A percentile compares a stretch with the other conserved stretches of the same genome.
These are phyloP conservation scores for Sphenopsis melanotis DNA, from an alignment of 2,797 vertebrate species.

Conservation along the genomic window DNA sequence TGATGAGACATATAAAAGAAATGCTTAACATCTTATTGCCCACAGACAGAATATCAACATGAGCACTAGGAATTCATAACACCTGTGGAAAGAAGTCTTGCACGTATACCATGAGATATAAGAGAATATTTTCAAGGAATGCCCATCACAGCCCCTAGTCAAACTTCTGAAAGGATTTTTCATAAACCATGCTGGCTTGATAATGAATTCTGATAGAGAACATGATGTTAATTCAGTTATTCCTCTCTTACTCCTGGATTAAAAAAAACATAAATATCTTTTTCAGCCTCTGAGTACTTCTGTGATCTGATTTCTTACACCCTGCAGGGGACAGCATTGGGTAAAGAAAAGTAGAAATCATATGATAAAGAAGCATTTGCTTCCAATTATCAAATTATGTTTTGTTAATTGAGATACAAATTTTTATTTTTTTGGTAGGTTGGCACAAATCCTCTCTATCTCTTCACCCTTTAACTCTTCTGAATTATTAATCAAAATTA, in stretches of 20 bases:
- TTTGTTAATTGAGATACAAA: constrained; percentile 73
- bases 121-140: neutral
- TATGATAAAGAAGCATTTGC: constrained; percentile 74
- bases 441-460: constrained; percentile 22
- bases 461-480: constrained; percentile 31
- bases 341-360: constrained; percentile 75
- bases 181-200: neutral
- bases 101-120: neutral
- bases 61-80: neutral
- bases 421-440: neutral
- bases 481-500: constrained; percentile 62
- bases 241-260: neutral
- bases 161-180: neutral
- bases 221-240: neutral
- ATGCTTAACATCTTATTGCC: neutral
- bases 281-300: constrained; percentile 35
- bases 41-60: neutral
- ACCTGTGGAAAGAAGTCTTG: neutral
- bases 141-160: neutral
- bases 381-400: constrained; percentile 75
- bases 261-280: neutral
- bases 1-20: constrained; percentile 16
- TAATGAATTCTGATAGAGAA: constrained; percentile 15
- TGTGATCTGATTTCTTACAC: constrained; percentile 74
- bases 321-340: constrained; percentile 83